Evolutionary conservation across 2,888 invertebrate genomes (phyloP).

Genomic region (Metellina segmentata): DNA sequence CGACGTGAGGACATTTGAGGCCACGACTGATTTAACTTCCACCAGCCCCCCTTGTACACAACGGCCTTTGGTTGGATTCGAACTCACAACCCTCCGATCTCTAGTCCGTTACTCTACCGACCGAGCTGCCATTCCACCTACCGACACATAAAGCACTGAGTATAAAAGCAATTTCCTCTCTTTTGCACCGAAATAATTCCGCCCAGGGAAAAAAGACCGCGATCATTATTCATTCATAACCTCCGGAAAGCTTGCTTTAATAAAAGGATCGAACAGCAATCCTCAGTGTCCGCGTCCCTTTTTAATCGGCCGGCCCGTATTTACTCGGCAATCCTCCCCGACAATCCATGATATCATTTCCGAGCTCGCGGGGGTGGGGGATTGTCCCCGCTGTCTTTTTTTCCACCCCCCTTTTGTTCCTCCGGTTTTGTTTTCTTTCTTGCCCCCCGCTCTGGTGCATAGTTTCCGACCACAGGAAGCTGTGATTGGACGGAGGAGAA

Average conservation of each 20-base stretch:
- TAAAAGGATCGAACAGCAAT: slow-evolving; percentile 48
- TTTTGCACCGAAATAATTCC: background rate
- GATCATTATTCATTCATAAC: slow-evolving; percentile 43
- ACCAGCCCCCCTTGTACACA: background rate
- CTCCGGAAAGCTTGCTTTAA: slow-evolving; percentile 60
- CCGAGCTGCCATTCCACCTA: background rate
- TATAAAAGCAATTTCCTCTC: background rate
- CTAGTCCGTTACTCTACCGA: background rate
- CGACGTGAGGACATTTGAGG: background rate
- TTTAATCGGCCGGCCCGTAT: slow-evolving; percentile 37
- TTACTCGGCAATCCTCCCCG: slow-evolving; percentile 38
- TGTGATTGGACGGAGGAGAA: slow-evolving; percentile 44
- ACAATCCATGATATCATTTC: slow-evolving; percentile 69
- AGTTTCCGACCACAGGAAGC: slow-evolving; percentile 62
- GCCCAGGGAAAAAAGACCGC: background rate
- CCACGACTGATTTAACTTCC: background rate
- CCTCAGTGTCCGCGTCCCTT: slow-evolving; percentile 16
- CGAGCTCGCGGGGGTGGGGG: slow-evolving; percentile 18
- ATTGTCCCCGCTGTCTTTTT: slow-evolving; percentile 21
- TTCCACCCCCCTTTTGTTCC: slow-evolving; percentile 3
- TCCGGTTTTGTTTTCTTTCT: slow-evolving; percentile 10
- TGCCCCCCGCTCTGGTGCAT: background rate
- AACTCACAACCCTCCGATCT: background rate
- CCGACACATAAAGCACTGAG: background rate
- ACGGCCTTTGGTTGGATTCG: no score